These are phyloP conservation scores for Anarrhichthys ocellatus DNA, from an alignment of 2,113 vertebrate genomes.

Conservation along the genomic window DNA sequence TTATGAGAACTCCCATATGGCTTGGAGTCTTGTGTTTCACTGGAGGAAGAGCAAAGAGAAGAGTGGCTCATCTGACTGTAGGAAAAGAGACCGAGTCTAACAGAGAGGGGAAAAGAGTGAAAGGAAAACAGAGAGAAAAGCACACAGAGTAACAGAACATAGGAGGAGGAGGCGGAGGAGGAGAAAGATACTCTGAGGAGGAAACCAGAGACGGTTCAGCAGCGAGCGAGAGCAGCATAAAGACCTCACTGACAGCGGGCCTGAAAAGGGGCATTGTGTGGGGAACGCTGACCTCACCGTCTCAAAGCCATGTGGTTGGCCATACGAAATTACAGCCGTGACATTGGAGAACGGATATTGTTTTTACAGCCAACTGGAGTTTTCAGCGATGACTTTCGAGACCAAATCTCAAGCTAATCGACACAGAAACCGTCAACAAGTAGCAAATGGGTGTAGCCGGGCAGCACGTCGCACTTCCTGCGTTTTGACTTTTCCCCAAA, in stretches of 20 bases:
- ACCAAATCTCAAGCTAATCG: slow-evolving; percentile 35
- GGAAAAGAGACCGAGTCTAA: slow-evolving; percentile 5
- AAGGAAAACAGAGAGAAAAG: slow-evolving; percentile 15
- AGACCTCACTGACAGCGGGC: slow-evolving; percentile 73
- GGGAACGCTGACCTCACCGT: slow-evolving; percentile 76
- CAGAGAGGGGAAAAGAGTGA: background rate
- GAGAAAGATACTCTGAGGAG: slow-evolving; percentile 44
- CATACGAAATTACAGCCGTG: slow-evolving; percentile 58
- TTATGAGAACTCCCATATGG: slow-evolving; percentile 64
- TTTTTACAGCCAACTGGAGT: slow-evolving; percentile 46
- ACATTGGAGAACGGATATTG: slow-evolving; percentile 53
- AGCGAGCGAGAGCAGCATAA: slow-evolving; percentile 65
- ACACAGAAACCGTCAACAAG: slow-evolving; percentile 36
- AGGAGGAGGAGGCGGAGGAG: background rate
- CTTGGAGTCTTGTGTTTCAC: slow-evolving; percentile 54
- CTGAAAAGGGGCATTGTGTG: slow-evolving; percentile 77
- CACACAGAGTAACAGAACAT: slow-evolving; percentile 82
- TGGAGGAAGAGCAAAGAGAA: slow-evolving; percentile 45
- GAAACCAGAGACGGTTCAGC: slow-evolving; percentile 70
- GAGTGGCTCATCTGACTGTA: slow-evolving; percentile 22
- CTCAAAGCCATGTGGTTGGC: slow-evolving; percentile 71
- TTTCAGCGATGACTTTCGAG: slow-evolving; percentile 26
- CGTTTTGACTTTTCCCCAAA: slow-evolving; percentile 3
- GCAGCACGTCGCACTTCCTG: background rate
- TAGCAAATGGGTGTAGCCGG: background rate